A percentile compares a stretch with the other conserved stretches of the same genome.
Conservation (phyloP, 2,888 invertebrate genomes). For the Drosophila formosana region DNA sequence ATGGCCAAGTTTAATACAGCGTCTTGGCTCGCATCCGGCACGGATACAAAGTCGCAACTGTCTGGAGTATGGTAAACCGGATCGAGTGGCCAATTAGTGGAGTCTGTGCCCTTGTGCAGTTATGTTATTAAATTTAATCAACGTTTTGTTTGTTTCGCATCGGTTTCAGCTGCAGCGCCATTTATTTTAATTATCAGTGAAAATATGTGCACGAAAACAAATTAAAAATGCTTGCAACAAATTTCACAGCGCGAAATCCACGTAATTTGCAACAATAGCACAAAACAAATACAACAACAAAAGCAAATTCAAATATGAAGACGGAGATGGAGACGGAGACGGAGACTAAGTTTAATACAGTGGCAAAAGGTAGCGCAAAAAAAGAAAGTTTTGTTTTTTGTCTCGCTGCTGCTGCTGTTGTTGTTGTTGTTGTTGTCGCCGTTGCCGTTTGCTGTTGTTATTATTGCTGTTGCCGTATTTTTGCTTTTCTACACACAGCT, state of each 20-base stretch:
- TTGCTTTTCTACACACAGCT: conserved; percentile 65
- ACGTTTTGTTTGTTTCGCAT: conserved; percentile 39
- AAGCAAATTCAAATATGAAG: conserved; percentile 14
- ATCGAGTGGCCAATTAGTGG: conserved; percentile 40
- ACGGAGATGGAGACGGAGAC: conserved; percentile 11
- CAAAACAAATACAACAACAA: conserved; percentile 26
- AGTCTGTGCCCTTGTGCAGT: conserved; percentile 55
- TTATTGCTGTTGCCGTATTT: conserved; percentile 48
- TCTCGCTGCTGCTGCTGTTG: conserved; percentile 54
- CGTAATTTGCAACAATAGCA: conserved; percentile 63
- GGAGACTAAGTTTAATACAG: conserved; percentile 45
- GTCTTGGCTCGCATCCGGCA: conserved; percentile 44
- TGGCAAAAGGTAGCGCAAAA: conserved; percentile 79
- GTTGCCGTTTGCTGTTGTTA: conserved; percentile 19
- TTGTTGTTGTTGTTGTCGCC: conserved; percentile 23
- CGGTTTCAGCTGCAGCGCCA: conserved; percentile 39
- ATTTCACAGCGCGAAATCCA: conserved; percentile 72
- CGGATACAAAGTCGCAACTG: conserved; percentile 14
- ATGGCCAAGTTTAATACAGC: conserved; percentile 35
- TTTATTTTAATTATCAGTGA: conserved; percentile 71
- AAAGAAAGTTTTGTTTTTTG: conserved; percentile 71
- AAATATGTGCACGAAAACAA: conserved; percentile 50
- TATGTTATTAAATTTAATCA: conserved; percentile 46
- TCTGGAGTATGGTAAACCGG: conserved; percentile 3
- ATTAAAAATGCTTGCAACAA: conserved; percentile 63